Base-by-base conservation (phyloP, 2,113 vertebrate genomes). In the Polypterus bichir region DNA sequence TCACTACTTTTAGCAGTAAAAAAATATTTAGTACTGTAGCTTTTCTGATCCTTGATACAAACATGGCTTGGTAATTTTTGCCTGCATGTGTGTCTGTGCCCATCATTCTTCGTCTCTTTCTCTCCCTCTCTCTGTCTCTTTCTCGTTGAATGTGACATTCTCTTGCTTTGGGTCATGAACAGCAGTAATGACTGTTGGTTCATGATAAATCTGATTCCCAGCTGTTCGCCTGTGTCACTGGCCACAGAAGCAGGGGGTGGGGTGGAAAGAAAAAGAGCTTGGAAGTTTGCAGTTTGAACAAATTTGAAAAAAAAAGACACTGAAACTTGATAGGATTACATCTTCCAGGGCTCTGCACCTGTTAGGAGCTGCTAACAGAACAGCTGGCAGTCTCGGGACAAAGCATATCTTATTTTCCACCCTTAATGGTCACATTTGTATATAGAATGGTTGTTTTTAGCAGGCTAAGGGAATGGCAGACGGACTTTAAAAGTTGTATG, bases 121-220 rank as follows among this genome's bases (percentile, higher is more conserved):
- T 27, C 27, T 27, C 27, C 27, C 27, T 27, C 27, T 27, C 27
- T 27, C 27, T 27, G 27, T 27, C 27, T 27, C 27, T 44, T 61
- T 11, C 69, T 59, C 68, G 70, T 81, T 79, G 74, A 71, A 74
- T 81, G 74, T 77, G 74, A 71, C 80, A 81, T 73, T 82, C 79
- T 78, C 71, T 79, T 73, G 77, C 69, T 72, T 81, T 75, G 77
- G 83, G 81, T 84, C 86, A 83, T 81, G 85, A 88, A 83, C 81
- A 69, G 77, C 74, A 84, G 85, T 90, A 85, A 87, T 92, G 88
- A 86, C 83, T 77, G 82, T 84, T 86, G 81, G 79, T 77, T 74
- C 85, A 86, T 88, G 84, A 88, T 66, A 79, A 79, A 88, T 86
- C 81, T 84, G 74, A 84, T 79, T 77, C 77, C 83, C 88, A 90